Evolutionary conservation across 2,113 vertebrate genomes (phyloP).

Genomic region (Platichthys flesus): DNA sequence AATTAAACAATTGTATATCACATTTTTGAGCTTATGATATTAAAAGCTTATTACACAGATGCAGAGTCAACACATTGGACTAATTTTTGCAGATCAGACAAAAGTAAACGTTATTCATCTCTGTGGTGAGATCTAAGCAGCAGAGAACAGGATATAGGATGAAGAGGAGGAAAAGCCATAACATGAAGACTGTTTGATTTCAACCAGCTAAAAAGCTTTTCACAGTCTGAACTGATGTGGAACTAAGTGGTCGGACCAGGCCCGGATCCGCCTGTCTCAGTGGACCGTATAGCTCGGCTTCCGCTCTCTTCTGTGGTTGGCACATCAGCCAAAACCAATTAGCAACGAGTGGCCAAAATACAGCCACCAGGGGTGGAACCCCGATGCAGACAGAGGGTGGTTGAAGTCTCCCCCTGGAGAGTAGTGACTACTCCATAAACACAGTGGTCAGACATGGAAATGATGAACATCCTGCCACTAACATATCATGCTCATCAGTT

Average conservation of each 20-base stretch:
- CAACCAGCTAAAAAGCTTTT: slow-evolving; percentile 43
- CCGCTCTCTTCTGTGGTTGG: slow-evolving; percentile 39
- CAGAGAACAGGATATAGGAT: neutral
- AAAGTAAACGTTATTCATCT: slow-evolving; percentile 4
- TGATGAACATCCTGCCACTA: neutral
- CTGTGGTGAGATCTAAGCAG: neutral
- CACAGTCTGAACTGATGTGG: slow-evolving; percentile 52
- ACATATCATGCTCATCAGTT: neutral
- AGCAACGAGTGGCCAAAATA: slow-evolving; percentile 50
- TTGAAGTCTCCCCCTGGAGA: neutral
- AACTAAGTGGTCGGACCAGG: slow-evolving; percentile 44
- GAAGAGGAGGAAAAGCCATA: no score
- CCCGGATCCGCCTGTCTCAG: slow-evolving; percentile 44
- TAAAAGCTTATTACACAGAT: neutral
- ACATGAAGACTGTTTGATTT: slow-evolving; percentile 15
- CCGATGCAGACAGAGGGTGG: neutral
- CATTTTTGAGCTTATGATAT: neutral
- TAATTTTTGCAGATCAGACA: slow-evolving; percentile 15
- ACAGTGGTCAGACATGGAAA: neutral
- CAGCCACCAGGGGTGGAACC: slow-evolving; percentile 7
- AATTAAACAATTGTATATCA: neutral
- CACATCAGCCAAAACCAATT: slow-evolving; percentile 68
- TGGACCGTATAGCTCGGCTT: slow-evolving; percentile 25
- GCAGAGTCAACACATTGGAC: slow-evolving; percentile 20
- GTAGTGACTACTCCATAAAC: neutral